Evolutionary conservation across 2,888 invertebrate species (phyloP).

Genomic region (Acronicta alni): DNA sequence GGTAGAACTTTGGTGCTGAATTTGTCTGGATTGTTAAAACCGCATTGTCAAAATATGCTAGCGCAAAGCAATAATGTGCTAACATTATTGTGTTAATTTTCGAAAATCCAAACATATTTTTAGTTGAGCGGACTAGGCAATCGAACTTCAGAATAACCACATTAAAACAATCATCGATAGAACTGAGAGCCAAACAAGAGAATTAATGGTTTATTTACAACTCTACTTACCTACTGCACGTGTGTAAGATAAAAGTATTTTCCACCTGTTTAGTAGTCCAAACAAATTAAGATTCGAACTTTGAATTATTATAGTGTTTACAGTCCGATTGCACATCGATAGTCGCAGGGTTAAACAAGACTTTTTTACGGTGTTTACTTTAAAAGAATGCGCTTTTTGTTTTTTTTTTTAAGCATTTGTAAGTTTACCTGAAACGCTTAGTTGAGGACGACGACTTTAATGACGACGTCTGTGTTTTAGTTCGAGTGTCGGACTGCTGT

Average conservation of each 20-base stretch:
- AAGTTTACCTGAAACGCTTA: background rate
- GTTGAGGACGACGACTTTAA: too few relatives aligned
- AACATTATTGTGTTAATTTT: too few relatives aligned
- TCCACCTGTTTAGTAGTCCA: constrained; percentile 37
- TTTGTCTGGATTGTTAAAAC: too few relatives aligned
- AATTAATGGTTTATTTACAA: constrained; percentile 44
- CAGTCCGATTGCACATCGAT: constrained; percentile 5
- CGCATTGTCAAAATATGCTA: too few relatives aligned
- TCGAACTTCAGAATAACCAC: background rate
- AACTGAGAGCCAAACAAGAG: constrained; percentile 24
- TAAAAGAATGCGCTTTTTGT: constrained; percentile 2
- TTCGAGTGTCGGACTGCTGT: too few relatives aligned
- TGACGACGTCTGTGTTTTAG: too few relatives aligned
- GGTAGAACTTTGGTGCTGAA: too few relatives aligned
- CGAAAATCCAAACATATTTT: too few relatives aligned
- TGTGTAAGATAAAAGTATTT: constrained; percentile 21
- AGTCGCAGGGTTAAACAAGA: background rate
- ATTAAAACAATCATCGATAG: constrained; percentile 25
- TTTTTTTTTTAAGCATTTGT: background rate
- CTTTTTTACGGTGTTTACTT: background rate
- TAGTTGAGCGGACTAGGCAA: too few relatives aligned
- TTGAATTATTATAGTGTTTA: constrained; percentile 20
- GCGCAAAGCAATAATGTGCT: too few relatives aligned
- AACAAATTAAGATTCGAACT: constrained; percentile 34
- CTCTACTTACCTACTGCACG: background rate